Conservation (phyloP, 2,888 invertebrate genomes). For the Sminthurides aquaticus region DNA sequence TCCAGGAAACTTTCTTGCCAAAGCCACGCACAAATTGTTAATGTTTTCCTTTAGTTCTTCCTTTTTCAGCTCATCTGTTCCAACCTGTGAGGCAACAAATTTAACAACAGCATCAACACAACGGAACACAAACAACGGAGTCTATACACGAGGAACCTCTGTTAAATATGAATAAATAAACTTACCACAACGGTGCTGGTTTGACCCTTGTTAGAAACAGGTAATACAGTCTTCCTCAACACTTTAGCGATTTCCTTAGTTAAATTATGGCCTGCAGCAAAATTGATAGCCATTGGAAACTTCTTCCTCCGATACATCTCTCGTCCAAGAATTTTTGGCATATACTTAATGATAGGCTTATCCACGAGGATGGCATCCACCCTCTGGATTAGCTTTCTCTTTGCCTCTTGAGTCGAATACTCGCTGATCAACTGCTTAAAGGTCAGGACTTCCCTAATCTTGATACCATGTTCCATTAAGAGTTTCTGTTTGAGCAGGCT, state of each 20-base stretch:
- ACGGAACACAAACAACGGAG: too few species aligned
- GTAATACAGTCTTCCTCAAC: slow-evolving; percentile 33
- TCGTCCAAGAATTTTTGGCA: slow-evolving; percentile 34
- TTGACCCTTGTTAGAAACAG: slow-evolving; percentile 32
- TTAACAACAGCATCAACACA: slow-evolving; percentile 10
- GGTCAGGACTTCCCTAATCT: slow-evolving; percentile 38
- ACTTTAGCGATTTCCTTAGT: slow-evolving; percentile 29
- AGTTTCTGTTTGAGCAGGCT: slow-evolving; percentile 33
- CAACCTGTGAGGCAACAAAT: slow-evolving; percentile 28
- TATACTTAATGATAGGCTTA: slow-evolving; percentile 29
- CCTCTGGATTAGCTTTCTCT: slow-evolving; percentile 31
- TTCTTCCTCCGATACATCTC: slow-evolving; percentile 39
- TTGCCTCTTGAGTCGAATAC: slow-evolving; percentile 37
- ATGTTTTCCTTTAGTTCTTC: slow-evolving; percentile 33
- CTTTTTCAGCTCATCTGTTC: slow-evolving; percentile 29
- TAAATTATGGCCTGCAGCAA: slow-evolving; percentile 27
- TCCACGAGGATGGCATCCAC: slow-evolving; percentile 37
- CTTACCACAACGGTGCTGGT: slow-evolving; percentile 34
- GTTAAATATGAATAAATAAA: neutral
- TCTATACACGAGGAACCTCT: too few species aligned
- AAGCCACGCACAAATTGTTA: slow-evolving; percentile 26
- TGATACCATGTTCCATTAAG: slow-evolving; percentile 23
- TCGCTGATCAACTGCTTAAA: slow-evolving; percentile 37
- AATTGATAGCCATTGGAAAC: slow-evolving; percentile 31
- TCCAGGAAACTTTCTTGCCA: slow-evolving; percentile 34